Percentiles rank a stretch among this genome's conserved stretches.
Evolutionary conservation across 2,113 vertebrate genomes (phyloP).

Genomic region (Paralichthys olivaceus): DNA sequence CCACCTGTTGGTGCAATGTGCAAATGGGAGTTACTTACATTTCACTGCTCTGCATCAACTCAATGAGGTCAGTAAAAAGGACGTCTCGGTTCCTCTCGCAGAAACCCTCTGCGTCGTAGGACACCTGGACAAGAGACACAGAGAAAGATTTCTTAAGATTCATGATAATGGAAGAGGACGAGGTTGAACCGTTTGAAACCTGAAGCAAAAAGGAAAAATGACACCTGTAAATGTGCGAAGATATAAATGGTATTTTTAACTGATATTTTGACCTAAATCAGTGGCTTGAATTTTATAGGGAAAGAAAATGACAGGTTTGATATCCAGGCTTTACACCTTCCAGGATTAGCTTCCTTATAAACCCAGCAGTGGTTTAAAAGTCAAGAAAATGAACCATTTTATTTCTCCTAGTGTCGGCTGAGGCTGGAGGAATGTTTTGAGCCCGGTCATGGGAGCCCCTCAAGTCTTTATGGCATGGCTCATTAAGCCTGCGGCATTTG

Average conservation of each 20-base stretch:
- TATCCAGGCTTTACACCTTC: conserved; percentile 40
- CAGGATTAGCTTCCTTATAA: conserved; percentile 47
- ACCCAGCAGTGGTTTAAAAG: conserved; percentile 44
- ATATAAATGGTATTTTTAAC: conserved; percentile 12
- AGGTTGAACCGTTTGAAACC: conserved; percentile 13
- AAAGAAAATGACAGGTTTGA: conserved; percentile 37
- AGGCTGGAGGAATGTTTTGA: conserved; percentile 57
- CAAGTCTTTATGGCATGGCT: conserved; percentile 62
- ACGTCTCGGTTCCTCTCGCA: conserved; percentile 98
- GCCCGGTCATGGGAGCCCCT: conserved; percentile 58
- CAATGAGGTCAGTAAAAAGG: conserved; percentile 96
- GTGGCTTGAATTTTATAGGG: conserved; percentile 33
- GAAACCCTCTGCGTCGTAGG: conserved; percentile 97
- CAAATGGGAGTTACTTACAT: conserved; percentile 85
- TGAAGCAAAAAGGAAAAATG: conserved; percentile 22
- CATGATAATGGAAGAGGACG: neutral
- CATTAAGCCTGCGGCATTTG: conserved; percentile 74
- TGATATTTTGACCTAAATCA: conserved; percentile 29
- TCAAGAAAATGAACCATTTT: conserved; percentile 36
- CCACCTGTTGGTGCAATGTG: conserved; percentile 36
- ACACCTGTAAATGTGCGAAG: conserved; percentile 27
- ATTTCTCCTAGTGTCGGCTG: conserved; percentile 41
- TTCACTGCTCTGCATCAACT: conserved; percentile 99
- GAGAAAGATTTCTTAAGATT: neutral
- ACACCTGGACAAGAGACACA: conserved; percentile 86